Evolutionary conservation across 2,888 invertebrate species (phyloP).

Genomic region (Malachius bipustulatus): DNA sequence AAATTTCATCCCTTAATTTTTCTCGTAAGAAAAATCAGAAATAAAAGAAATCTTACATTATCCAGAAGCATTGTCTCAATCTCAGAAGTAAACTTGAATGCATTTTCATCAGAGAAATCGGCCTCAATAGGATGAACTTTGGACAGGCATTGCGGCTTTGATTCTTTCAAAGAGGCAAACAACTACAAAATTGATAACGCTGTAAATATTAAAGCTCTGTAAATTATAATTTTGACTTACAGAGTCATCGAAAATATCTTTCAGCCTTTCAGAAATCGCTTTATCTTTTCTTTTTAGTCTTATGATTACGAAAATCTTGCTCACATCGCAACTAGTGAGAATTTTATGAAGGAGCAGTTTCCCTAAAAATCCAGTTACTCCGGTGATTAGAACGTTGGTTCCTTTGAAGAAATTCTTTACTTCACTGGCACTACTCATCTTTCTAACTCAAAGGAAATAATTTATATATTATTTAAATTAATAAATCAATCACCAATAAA

Average conservation of each 20-base stretch:
- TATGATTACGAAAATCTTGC: slow-evolving; percentile 26
- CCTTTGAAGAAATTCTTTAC: slow-evolving; percentile 26
- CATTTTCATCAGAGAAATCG: slow-evolving; percentile 21
- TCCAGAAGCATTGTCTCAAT: too few species aligned
- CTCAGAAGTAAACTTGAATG: too few species aligned
- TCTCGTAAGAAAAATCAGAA: too few species aligned
- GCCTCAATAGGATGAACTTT: slow-evolving; percentile 23
- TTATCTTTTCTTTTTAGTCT: slow-evolving; percentile 25
- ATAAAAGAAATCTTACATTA: too few species aligned
- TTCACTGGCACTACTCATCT: too few species aligned
- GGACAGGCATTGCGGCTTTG: too few species aligned
- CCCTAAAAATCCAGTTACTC: slow-evolving; percentile 31
- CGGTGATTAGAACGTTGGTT: slow-evolving; percentile 28
- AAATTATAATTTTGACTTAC: slow-evolving; percentile 35
- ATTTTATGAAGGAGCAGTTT: slow-evolving; percentile 29
- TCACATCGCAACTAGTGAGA: slow-evolving; percentile 24
- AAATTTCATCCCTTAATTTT: too few species aligned
- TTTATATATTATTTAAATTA: too few species aligned
- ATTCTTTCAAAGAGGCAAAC: slow-evolving; percentile 17
- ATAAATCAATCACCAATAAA: too few species aligned
- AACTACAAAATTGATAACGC: too few species aligned
- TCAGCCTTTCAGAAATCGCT: slow-evolving; percentile 25
- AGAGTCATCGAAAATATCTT: slow-evolving; percentile 47
- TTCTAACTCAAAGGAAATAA: too few species aligned
- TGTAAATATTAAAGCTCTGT: too few species aligned